Percentiles rank a stretch among this genome's conserved stretches.
Evolutionary conservation across 2,888 invertebrate species (phyloP).

Genomic region (Anthophora plumipes): DNA sequence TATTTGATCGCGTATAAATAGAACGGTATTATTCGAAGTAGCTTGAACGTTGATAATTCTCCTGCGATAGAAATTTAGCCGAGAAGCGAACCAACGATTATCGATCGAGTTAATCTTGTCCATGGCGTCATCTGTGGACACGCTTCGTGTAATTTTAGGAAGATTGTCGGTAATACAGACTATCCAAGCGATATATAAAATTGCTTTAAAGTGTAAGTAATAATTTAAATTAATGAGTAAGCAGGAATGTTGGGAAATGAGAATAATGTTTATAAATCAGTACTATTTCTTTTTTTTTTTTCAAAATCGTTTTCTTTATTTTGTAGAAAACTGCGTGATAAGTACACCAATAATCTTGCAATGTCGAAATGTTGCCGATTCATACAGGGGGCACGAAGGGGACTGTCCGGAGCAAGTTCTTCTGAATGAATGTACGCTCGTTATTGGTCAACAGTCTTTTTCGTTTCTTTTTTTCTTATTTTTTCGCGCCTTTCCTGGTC

Average conservation of each 20-base stretch:
- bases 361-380: conserved; percentile 82
- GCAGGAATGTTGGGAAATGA: not conserved
- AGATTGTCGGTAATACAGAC: too few species aligned
- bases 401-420: conserved; percentile 72
- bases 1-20: conserved; percentile 16
- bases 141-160: too few species aligned
- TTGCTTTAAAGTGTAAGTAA: too few species aligned
- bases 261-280: not conserved
- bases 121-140: not conserved
- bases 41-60: not conserved
- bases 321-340: conserved; percentile 83
- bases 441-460: conserved; percentile 62
- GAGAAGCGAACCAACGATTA: not conserved
- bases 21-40: not conserved
- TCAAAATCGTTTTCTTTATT: conserved; percentile 83
- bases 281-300: conserved; percentile 70
- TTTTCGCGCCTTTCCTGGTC: conserved; percentile 63
- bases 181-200: too few species aligned
- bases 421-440: conserved; percentile 60
- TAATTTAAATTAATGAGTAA: too few species aligned
- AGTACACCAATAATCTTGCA: conserved; percentile 84
- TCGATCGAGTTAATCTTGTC: not conserved
- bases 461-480: not conserved
- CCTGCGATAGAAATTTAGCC: not conserved
- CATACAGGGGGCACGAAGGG: conserved; percentile 74